phyloP scores from a whole-genome alignment of 1,140 invertebrate genomes.

The Zaprionus lachaisei region DNA sequence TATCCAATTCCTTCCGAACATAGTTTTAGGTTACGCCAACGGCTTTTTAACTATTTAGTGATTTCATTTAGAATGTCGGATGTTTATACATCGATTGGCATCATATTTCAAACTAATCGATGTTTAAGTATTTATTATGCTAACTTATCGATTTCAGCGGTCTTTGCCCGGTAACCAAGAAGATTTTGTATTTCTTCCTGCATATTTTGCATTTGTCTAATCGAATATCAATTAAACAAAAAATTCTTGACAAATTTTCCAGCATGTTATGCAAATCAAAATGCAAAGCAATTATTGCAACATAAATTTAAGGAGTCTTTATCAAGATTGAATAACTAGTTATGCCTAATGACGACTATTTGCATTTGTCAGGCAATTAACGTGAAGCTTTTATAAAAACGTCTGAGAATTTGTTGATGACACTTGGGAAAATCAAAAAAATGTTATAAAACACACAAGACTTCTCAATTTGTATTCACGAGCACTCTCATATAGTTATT shows the following conservation, averaged over 20 bases:
- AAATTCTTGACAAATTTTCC: conserved; percentile 10
- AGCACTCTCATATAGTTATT: neutral
- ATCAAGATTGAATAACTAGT: conserved; percentile 32
- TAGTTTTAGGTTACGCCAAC: conserved; percentile 1
- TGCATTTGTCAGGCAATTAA: neutral
- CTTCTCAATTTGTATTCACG: neutral
- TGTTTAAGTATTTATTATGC: conserved; percentile 13
- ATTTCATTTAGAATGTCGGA: conserved; percentile 2
- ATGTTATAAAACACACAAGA: neutral
- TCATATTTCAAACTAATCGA: conserved; percentile 25
- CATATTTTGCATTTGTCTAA: conserved; percentile 10
- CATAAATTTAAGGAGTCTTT: conserved; percentile 2
- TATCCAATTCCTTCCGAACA: conserved; percentile 6
- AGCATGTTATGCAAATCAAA: conserved; percentile 34
- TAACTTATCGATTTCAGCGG: neutral
- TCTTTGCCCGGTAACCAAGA: conserved; percentile 4
- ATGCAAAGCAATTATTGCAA: conserved; percentile 17
- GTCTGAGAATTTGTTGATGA: neutral
- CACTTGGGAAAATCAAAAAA: neutral
- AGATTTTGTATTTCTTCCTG: conserved; percentile 20
- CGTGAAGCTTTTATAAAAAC: neutral
- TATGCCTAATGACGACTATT: conserved; percentile 19
- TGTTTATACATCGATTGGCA: conserved; percentile 4
- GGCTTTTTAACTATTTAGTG: conserved; percentile 1
- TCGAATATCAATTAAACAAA: neutral